phyloP scores from a whole-genome alignment of 53 echinoderm and acorn worm species.

The Temnopleurus reevesii region DNA sequence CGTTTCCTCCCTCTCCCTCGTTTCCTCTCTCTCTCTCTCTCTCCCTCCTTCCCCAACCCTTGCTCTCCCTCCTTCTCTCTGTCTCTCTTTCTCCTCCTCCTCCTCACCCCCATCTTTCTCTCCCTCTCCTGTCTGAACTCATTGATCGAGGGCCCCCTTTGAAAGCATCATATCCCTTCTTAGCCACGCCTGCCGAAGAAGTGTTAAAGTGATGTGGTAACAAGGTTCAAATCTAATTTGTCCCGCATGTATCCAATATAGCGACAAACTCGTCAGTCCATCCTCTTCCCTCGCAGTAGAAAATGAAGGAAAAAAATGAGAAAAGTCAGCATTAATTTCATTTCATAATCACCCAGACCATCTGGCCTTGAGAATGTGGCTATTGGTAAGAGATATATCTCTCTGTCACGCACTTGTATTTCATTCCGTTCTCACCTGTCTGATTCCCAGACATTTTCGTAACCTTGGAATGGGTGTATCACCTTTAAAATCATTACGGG shows the following conservation, averaged over 20 bases:
- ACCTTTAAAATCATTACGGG: not conserved
- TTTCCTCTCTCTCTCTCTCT: not conserved
- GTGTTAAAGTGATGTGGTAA: conserved; percentile 14
- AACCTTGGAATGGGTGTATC: conserved; percentile 5
- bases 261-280: not conserved
- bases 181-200: not conserved
- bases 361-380: conserved; percentile 10
- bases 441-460: not conserved
- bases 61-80: not conserved
- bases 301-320: not conserved
- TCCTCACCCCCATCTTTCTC: not conserved
- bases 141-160: not conserved
- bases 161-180: conserved; percentile 19
- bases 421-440: not conserved
- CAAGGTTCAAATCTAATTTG: conserved; percentile 37
- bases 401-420: conserved; percentile 13
- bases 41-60: not conserved
- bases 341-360: not conserved
- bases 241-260: conserved; percentile 33
- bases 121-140: conserved; percentile 17
- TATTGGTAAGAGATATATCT: too few species aligned
- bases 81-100: not conserved
- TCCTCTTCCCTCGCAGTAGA: not conserved
- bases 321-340: not conserved
- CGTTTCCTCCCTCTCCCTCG: not conserved